These are phyloP conservation scores for Eudemis profundana DNA, from an alignment of 2,888 invertebrate species.

Conservation along the genomic window DNA sequence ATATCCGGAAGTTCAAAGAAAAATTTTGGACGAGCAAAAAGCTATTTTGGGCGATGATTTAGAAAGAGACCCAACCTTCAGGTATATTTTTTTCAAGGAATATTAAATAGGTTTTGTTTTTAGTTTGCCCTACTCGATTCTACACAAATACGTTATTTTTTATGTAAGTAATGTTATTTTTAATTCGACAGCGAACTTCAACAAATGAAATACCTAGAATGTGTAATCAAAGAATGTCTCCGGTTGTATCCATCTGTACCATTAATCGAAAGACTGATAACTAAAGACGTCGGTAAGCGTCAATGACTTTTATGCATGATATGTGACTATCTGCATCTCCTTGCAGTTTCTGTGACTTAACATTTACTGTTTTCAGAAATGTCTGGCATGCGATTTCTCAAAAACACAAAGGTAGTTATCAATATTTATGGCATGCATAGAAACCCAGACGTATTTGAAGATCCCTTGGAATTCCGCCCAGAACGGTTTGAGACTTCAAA, in stretches of 20 bases:
- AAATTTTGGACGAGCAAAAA: conserved; percentile 78
- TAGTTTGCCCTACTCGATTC: no score
- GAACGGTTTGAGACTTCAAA: conserved; percentile 79
- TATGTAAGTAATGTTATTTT: conserved; percentile 10
- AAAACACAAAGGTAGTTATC: conserved; percentile 68
- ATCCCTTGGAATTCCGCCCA: conserved; percentile 81
- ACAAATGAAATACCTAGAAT: conserved; percentile 47
- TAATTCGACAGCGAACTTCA: conserved; percentile 39
- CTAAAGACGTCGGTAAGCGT: conserved; percentile 69
- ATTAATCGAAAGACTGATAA: conserved; percentile 69
- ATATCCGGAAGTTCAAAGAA: conserved; percentile 80
- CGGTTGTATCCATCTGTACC: conserved; percentile 84
- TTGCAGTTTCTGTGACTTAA: not conserved
- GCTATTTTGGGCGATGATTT: conserved; percentile 71
- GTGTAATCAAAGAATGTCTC: conserved; percentile 78
- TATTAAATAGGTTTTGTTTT: no score
- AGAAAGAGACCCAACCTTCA: conserved; percentile 66
- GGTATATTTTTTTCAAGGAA: conserved; percentile 54
- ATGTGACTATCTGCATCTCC: no score
- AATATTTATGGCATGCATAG: conserved; percentile 78
- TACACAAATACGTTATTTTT: no score
- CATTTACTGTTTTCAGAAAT: conserved; percentile 21
- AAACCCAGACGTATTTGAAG: conserved; percentile 76
- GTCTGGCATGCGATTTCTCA: conserved; percentile 50
- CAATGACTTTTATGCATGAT: no score